Evolutionary conservation across 1,140 invertebrate genomes (phyloP).

Genomic region (Globodera ellingtonae): DNA sequence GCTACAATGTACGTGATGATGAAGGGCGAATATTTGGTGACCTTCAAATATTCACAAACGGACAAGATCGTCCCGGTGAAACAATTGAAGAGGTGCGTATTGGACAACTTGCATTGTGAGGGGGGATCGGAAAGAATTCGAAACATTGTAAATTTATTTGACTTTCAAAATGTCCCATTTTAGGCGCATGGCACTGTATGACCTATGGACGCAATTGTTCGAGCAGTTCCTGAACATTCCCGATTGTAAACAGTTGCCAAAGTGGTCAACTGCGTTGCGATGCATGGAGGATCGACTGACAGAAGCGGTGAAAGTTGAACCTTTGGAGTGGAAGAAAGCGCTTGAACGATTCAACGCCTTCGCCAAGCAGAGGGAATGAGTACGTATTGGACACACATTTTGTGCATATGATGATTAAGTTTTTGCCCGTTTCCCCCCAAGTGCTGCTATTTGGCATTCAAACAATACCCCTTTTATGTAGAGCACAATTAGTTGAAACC

Average conservation of each 20-base stretch:
- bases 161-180: conserved; percentile 22
- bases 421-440: no score
- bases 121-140: not conserved
- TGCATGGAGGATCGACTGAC: conserved; percentile 28
- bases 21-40: conserved; percentile 41
- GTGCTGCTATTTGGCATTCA: no score
- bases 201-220: conserved; percentile 42
- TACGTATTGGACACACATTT: no score
- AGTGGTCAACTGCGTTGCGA: conserved; percentile 22
- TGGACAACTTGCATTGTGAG: no score
- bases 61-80: conserved; percentile 47
- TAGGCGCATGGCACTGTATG: conserved; percentile 35
- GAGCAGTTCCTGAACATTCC: conserved; percentile 52
- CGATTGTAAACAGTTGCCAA: conserved; percentile 36
- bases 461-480: no score
- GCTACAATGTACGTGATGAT: conserved; percentile 48
- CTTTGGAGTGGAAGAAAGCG: conserved; percentile 27
- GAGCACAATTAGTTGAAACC: no score
- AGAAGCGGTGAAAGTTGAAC: conserved; percentile 16
- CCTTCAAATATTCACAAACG: conserved; percentile 10
- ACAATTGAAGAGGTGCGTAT: conserved; percentile 34
- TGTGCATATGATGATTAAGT: no score
- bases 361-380: conserved; percentile 14
- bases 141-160: not conserved
- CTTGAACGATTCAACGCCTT: conserved; percentile 46